phyloP scores from a whole-genome alignment of 53 echinoderm and acorn worm genomes.

The Temnopleurus reevesii region DNA sequence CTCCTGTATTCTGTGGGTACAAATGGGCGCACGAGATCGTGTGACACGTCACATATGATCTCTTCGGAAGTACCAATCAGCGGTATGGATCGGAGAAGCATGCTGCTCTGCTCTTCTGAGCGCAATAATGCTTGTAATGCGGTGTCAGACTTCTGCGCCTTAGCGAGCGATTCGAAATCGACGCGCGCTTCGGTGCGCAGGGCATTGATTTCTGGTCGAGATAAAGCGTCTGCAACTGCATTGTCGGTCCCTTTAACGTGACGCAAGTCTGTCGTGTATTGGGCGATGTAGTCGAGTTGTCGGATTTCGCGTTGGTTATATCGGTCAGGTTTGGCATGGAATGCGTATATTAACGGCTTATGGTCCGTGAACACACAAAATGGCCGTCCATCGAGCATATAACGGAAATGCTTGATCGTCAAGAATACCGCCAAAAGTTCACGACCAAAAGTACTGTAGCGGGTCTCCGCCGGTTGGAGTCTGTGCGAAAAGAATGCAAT shows the following conservation, averaged over 20 bases:
- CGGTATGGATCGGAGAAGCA: neutral
- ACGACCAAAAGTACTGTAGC: slow-evolving; percentile 62
- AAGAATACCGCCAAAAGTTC: slow-evolving; percentile 62
- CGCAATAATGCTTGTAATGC: neutral
- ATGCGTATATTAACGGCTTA: slow-evolving; percentile 55
- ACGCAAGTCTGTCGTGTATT: slow-evolving; percentile 66
- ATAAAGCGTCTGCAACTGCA: slow-evolving; percentile 64
- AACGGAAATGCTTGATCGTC: slow-evolving; percentile 54
- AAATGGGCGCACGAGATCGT: slow-evolving; percentile 28
- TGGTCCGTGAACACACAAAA: slow-evolving; percentile 69
- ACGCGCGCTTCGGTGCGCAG: slow-evolving; percentile 16
- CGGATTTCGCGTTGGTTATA: slow-evolving; percentile 65
- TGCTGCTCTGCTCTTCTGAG: slow-evolving; percentile 3
- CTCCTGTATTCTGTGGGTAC: slow-evolving; percentile 24
- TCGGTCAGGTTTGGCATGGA: slow-evolving; percentile 57
- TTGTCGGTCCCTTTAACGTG: slow-evolving; percentile 64
- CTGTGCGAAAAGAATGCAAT: slow-evolving; percentile 63
- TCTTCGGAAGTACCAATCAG: neutral
- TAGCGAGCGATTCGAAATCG: slow-evolving; percentile 36
- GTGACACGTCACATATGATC: neutral
- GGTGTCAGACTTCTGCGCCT: slow-evolving; percentile 26
- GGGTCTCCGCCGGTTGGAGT: slow-evolving; percentile 55
- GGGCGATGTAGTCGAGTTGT: slow-evolving; percentile 68
- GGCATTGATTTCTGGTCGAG: slow-evolving; percentile 44
- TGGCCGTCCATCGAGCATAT: slow-evolving; percentile 61